These are phyloP conservation scores for Procavia capensis DNA, from an alignment of 2,113 vertebrate genomes.

Conservation along the genomic window DNA sequence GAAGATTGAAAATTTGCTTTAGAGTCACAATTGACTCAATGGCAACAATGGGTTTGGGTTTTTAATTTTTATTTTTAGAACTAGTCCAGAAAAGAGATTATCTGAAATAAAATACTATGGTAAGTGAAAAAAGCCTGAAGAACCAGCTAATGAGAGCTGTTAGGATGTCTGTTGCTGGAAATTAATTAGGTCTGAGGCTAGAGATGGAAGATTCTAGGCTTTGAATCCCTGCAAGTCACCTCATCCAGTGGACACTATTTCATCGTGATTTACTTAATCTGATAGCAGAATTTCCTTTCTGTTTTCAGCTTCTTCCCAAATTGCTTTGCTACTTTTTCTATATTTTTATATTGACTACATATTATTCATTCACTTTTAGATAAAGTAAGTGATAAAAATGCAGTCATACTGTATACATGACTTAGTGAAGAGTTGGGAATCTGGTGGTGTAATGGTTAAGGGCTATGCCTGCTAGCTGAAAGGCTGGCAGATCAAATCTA, in stretches of 20 bases:
- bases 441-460: too few relatives aligned
- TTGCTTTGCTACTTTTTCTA: background rate
- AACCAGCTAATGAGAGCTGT: background rate
- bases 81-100: background rate
- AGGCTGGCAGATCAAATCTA: too few relatives aligned
- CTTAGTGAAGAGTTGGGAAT: background rate
- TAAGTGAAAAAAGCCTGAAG: background rate
- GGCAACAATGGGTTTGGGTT: too few relatives aligned
- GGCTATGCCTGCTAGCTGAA: too few relatives aligned
- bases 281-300: background rate
- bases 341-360: background rate
- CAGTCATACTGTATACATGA: background rate
- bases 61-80: too few relatives aligned
- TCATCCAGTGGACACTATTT: background rate
- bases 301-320: background rate
- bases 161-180: background rate
- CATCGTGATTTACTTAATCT: background rate
- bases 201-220: background rate
- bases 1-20: background rate
- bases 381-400: background rate
- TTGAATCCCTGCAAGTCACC: background rate
- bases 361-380: background rate
- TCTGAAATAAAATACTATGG: background rate
- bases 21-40: too few relatives aligned
- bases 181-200: background rate